Conservation (phyloP, 2,113 vertebrate genomes). For the Tretioscincus oriximinensis region DNA sequence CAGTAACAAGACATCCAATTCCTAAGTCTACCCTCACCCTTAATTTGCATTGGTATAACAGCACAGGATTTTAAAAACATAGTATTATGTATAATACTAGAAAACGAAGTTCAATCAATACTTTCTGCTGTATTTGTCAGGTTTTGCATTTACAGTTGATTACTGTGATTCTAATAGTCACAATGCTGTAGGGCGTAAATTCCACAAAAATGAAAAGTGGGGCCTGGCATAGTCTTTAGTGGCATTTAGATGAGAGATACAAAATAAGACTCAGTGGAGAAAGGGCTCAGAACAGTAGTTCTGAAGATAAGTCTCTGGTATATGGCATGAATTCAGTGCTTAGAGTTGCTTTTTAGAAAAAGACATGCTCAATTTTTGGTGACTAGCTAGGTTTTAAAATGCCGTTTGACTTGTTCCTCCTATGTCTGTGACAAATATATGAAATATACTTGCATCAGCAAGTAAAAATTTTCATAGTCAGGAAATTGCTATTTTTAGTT, state of each 20-base stretch:
- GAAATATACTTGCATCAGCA: background rate
- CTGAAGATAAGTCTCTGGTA: background rate
- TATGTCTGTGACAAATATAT: background rate
- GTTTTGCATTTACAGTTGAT: background rate
- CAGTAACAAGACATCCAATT: too few species aligned
- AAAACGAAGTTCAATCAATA: background rate
- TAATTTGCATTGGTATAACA: background rate
- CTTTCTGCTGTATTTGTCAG: background rate
- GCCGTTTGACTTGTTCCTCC: background rate
- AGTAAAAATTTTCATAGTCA: background rate
- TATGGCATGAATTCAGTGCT: background rate
- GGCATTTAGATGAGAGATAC: too few species aligned
- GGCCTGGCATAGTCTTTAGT: background rate
- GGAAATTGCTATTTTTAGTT: background rate
- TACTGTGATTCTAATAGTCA: background rate
- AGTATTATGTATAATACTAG: background rate
- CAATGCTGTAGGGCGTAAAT: background rate
- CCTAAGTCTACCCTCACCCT: background rate
- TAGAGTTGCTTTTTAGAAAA: background rate
- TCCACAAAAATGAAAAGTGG: background rate
- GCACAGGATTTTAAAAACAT: background rate
- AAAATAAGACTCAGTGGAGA: too few species aligned
- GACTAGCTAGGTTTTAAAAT: too few species aligned
- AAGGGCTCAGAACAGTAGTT: background rate
- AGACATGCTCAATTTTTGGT: background rate